phyloP scores from a whole-genome alignment of 2,113 vertebrate genomes.

The Saccopteryx leptura region DNA sequence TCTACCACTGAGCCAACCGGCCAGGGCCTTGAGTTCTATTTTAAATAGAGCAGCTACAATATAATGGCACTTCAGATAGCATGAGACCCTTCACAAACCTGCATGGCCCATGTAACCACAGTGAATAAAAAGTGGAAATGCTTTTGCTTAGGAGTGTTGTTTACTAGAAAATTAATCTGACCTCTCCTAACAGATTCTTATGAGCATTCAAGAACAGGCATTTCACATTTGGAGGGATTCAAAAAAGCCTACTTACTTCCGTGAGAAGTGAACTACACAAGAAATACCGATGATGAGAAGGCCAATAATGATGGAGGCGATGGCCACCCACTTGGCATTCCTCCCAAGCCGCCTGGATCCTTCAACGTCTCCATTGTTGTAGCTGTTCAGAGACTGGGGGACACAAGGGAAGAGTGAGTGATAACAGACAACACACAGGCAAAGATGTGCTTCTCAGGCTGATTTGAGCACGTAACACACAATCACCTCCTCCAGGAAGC shows the following conservation, averaged over 20 bases:
- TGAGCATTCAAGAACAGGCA: background rate
- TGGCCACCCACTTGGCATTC: conserved; percentile 92
- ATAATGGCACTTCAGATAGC: background rate
- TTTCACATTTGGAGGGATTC: background rate
- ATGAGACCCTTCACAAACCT: background rate
- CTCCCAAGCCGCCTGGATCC: conserved; percentile 91
- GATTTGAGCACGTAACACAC: background rate
- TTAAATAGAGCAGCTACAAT: background rate
- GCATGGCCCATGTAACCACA: background rate
- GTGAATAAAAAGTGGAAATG: background rate
- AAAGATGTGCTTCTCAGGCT: background rate
- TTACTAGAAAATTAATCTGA: background rate
- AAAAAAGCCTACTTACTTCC: conserved; percentile 85
- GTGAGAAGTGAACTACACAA: conserved; percentile 91
- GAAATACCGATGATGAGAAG: conserved; percentile 90
- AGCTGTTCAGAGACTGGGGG: conserved; percentile 93
- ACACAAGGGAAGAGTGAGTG: conserved; percentile 74
- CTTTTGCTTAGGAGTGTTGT: background rate
- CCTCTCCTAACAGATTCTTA: background rate
- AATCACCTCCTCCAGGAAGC: background rate
- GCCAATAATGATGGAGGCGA: conserved; percentile 92
- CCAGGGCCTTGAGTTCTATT: background rate
- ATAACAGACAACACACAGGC: background rate
- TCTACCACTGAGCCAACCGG: no score
- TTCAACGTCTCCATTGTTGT: conserved; percentile 92